Base-by-base conservation (phyloP, 92 coral and sea anemone genomes). In the Scolanthus callimorphus region DNA sequence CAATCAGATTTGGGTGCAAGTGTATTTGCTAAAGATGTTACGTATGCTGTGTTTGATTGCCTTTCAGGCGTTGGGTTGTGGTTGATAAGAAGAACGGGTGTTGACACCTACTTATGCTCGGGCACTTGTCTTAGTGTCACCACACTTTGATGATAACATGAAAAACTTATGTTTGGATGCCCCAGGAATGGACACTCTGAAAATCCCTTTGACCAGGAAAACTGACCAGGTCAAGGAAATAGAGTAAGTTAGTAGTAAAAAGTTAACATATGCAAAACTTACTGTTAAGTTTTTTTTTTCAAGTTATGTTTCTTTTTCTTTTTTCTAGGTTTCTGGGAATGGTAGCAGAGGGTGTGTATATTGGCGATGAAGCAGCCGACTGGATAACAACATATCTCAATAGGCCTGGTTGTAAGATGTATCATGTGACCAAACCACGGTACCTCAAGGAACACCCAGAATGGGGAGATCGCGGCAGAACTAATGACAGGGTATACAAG, bases 111-210 rank as follows among this genome's bases (percentile, higher is more conserved):
- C 63, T n/a, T 64, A 59, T n/a, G 62, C 60, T 25, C 59, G 60
- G 28, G 46, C 78, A 49, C 29, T 92, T 25, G 79, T 85, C 2
- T 78, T 77, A 53, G 84, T 94, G n/a, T 51, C 64, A 25, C 83
- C 94, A 57, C 41, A 74, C 21, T 73, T 84, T 25, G 89, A 84
- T 57, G 86, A 67, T 52, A 73, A 74, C 2, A 49, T 59, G 3
- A 55, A 31, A 2, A 39, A 55, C 27, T 57, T 94, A 23, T 76
- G 76, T 29, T 71, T 88, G 8, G 76, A 81, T 80, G 96, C 88
- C 6, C 96, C 96, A 22, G 85, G 81, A 10, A 88, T 88, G 96
- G 87, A 90, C 3, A 84, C 82, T 25, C 58, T 94, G 29, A 72
- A 69, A 44, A 28, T 94, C 11, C 49, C 57, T 20, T 27, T 85